A percentile compares a stretch with the other conserved stretches of the same genome.
These are phyloP conservation scores for Halictus rubicundus DNA, from an alignment of 1,140 invertebrate genomes.

Conservation along the genomic window DNA sequence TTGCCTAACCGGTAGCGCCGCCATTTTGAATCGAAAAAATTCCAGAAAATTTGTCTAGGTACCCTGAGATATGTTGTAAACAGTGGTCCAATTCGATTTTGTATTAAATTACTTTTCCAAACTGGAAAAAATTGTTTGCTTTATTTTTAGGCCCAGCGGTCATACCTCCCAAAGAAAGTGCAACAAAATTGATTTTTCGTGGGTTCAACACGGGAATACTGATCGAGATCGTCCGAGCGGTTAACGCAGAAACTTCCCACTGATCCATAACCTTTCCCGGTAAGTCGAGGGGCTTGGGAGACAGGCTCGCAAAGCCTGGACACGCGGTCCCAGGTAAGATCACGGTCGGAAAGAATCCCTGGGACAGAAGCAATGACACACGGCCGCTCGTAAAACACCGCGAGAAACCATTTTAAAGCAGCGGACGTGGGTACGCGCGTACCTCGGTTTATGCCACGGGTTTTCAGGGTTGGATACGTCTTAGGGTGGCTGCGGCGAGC, in stretches of 20 bases:
- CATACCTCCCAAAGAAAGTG: too few species aligned
- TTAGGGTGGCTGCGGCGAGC: not conserved
- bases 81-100: too few species aligned
- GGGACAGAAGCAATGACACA: constrained; percentile 62
- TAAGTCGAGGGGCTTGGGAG: constrained; percentile 31
- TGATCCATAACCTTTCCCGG: constrained; percentile 35
- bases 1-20: too few species aligned
- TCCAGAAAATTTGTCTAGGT: too few species aligned
- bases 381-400: constrained; percentile 65
- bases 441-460: constrained; percentile 42
- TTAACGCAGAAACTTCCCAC: not conserved
- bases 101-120: too few species aligned
- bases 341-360: not conserved
- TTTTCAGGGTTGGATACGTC: constrained; percentile 38
- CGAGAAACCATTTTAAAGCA: constrained; percentile 55
- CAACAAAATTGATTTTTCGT: too few species aligned
- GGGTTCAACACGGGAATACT: too few species aligned
- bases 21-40: too few species aligned
- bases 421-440: constrained; percentile 27
- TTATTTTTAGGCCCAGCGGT: too few species aligned
- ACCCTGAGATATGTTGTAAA: too few species aligned
- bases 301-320: constrained; percentile 44
- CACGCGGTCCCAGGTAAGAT: not conserved
- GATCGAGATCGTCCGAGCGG: too few species aligned
- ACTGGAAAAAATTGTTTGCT: too few species aligned